Base-by-base conservation (phyloP, 2,797 vertebrate species). In the Lepilemur septentrionalis region DNA sequence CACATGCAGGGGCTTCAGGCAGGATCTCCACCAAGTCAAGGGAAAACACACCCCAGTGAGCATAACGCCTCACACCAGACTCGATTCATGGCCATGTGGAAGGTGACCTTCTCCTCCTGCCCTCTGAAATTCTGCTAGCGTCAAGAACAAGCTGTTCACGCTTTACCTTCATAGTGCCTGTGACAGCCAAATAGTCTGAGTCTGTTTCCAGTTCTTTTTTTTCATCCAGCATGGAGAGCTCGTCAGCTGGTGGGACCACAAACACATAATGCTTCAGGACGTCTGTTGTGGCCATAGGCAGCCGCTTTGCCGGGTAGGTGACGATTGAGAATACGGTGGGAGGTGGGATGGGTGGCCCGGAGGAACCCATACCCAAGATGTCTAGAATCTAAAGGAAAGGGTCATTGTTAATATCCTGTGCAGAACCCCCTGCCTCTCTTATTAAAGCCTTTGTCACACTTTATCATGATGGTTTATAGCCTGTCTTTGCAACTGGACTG, bases 361-460 rank as follows among this genome's bases (percentile, higher is more conserved):
- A 97, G 2, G 98, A 98, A 70, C 99, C 99, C 93, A 99, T 95
- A 0, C 99, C 99, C 91, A 99, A 95, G 70, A 97, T 83, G 70
- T 99, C 98, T 96, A 99, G 97, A 92, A 99, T 97, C 99, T 99
- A 96, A 79, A 92, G 46, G 48, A 92, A 94, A 97, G 96, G 86
- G 14, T 32, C 1, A 5, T 14, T 0, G 14, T 96, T 92, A 94
- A 61, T 83, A 57, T 72, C 32, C 28, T 32, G 46, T 55, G 32
- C 32, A 59, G 52, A 57, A 11, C 18, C 13, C 25, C 35, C 9
- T 11, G 32, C 6, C 55, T 83, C 18, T 93, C 75, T 73, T 48
- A 79, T 25, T 35, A 78, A 3, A 55, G 87, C 22, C 25, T 12
- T 69, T 65, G 32, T 81, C 46, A 41, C 4, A 30, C 61, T 50